Conservation (phyloP, 1,140 invertebrate genomes). For the Drosophila seguyi region DNA sequence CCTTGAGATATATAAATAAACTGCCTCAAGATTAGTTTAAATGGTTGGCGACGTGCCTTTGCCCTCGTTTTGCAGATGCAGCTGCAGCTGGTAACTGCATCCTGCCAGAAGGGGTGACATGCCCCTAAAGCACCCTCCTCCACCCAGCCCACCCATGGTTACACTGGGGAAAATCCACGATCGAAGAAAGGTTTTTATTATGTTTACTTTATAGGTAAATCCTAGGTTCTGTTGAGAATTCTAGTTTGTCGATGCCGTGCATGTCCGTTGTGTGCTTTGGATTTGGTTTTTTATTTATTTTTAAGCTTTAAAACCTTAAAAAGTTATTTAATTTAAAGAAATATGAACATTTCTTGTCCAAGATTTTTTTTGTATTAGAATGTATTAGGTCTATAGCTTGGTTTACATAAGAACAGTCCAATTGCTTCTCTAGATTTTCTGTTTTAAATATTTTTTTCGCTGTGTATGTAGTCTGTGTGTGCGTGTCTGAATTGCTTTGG, state of each 20-base stretch:
- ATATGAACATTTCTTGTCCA: too few species aligned
- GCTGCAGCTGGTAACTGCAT: conserved; percentile 53
- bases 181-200: neutral
- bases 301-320: neutral
- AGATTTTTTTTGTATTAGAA: too few species aligned
- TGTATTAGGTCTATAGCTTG: too few species aligned
- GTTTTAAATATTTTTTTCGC: neutral
- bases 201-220: neutral
- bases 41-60: conserved; percentile 71
- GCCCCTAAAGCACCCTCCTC: conserved; percentile 7
- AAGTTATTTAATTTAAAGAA: too few species aligned
- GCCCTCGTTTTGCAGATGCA: conserved; percentile 58
- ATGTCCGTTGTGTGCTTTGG: too few species aligned
- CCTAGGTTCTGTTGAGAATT: too few species aligned
- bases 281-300: neutral
- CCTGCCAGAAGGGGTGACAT: conserved; percentile 28
- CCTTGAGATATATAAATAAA: conserved; percentile 75
- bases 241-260: too few species aligned
- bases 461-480: conserved; percentile 3
- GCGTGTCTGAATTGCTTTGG: conserved; percentile 6
- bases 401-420: too few species aligned
- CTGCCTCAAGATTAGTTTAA: conserved; percentile 74
- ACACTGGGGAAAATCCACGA: neutral
- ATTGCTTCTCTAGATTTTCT: neutral
- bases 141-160: neutral